Evolutionary conservation across 2,888 invertebrate species (phyloP).

Genomic region (Chalcis sispes): DNA sequence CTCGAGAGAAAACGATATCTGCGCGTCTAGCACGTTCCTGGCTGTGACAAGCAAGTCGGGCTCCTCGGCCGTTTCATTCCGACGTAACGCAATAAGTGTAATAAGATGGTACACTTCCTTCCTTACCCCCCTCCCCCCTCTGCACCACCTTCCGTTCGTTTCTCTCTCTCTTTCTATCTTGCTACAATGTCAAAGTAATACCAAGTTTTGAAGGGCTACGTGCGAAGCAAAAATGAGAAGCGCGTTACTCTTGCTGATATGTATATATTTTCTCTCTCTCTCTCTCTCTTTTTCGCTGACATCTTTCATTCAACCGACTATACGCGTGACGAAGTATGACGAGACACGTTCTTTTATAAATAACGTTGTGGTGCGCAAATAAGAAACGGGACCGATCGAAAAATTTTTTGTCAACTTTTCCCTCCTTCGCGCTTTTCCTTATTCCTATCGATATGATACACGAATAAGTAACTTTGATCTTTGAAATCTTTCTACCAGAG

Average conservation of each 20-base stretch:
- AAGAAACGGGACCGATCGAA: neutral
- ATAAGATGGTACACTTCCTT: constrained; percentile 40
- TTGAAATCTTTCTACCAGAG: no score
- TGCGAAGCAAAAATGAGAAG: constrained; percentile 43
- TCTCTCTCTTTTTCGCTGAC: neutral
- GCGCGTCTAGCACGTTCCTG: constrained; percentile 39
- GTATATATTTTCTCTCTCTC: neutral
- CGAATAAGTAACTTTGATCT: no score
- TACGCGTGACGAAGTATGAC: no score
- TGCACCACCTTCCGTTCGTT: no score
- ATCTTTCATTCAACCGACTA: neutral
- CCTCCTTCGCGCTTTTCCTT: neutral
- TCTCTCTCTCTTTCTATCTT: no score
- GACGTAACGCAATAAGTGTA: constrained; percentile 54
- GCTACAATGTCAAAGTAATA: constrained; percentile 52
- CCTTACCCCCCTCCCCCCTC: no score
- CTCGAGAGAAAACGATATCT: constrained; percentile 44
- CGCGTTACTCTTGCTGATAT: constrained; percentile 16
- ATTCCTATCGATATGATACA: neutral
- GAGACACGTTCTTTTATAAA: no score
- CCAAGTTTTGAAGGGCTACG: constrained; percentile 53
- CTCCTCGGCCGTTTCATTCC: neutral
- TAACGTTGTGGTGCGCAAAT: constrained; percentile 10
- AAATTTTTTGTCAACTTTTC: constrained; percentile 6
- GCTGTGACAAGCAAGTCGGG: constrained; percentile 48